Conservation (phyloP, 2,888 invertebrate species). For the Acrobasis consociella region DNA sequence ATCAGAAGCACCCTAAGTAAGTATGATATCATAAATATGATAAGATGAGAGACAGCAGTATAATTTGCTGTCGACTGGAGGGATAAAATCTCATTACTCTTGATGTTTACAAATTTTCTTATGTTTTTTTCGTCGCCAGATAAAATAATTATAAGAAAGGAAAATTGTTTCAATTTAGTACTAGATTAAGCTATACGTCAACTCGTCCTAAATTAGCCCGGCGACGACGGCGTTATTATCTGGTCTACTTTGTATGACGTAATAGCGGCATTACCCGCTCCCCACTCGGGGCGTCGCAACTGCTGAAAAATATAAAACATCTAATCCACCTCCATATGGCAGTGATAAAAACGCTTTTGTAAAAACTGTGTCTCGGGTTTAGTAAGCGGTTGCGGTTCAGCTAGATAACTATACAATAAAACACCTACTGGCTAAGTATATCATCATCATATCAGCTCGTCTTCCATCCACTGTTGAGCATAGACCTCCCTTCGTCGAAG, state of each 20-base stretch:
- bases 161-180: constrained; percentile 28
- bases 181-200: constrained; percentile 20
- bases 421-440: too few species aligned
- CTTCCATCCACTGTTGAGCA: too few species aligned
- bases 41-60: too few species aligned
- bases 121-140: constrained; percentile 10
- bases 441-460: too few species aligned
- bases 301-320: constrained; percentile 75
- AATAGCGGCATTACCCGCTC: constrained; percentile 52
- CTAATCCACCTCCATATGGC: constrained; percentile 41
- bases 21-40: too few species aligned
- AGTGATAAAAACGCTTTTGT: too few species aligned
- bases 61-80: not conserved
- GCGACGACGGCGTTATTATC: constrained; percentile 43
- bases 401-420: too few species aligned
- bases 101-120: not conserved
- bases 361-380: too few species aligned
- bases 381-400: too few species aligned
- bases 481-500: too few species aligned
- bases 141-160: constrained; percentile 15
- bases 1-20: too few species aligned
- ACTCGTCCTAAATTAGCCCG: constrained; percentile 27
- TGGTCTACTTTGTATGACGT: constrained; percentile 57
- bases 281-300: constrained; percentile 46
- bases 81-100: too few species aligned